These are phyloP conservation scores for Aplysia californica DNA, from an alignment of 1,140 invertebrate genomes.

Conservation along the genomic window DNA sequence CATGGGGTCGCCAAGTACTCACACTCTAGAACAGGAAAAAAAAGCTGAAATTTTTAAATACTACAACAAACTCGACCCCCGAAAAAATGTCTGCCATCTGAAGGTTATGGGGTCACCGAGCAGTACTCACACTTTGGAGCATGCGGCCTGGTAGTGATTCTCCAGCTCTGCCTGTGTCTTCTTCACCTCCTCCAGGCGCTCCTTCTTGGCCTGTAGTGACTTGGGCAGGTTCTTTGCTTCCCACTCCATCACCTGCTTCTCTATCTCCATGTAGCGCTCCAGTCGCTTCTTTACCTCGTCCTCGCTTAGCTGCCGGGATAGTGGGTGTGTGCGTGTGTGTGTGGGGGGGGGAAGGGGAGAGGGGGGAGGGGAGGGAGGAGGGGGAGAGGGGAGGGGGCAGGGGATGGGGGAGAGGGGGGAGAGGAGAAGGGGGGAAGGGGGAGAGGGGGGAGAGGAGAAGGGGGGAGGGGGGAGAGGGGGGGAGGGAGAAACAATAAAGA, in stretches of 20 bases:
- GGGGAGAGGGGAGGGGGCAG: background rate
- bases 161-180: conserved; percentile 57
- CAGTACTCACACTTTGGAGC: conserved; percentile 65
- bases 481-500: background rate
- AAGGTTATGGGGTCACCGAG: too few relatives aligned
- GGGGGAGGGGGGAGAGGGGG: background rate
- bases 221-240: conserved; percentile 51
- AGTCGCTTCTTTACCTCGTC: conserved; percentile 36
- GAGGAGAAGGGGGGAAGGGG: background rate
- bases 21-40: too few relatives aligned
- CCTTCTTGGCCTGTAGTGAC: conserved; percentile 40
- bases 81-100: too few relatives aligned
- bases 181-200: conserved; percentile 48
- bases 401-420: background rate
- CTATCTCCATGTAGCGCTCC: conserved; percentile 46
- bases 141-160: conserved; percentile 54
- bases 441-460: background rate
- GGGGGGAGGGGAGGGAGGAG: background rate
- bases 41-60: too few relatives aligned
- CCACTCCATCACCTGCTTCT: conserved; percentile 45
- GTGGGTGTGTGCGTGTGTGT: background rate
- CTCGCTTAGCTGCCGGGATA: conserved; percentile 5
- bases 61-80: too few relatives aligned
- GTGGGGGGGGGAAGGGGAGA: background rate
- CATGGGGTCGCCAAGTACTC: too few relatives aligned